Evolutionary conservation across 2,113 vertebrate species (phyloP).

Genomic region (Parotia lawesii): DNA sequence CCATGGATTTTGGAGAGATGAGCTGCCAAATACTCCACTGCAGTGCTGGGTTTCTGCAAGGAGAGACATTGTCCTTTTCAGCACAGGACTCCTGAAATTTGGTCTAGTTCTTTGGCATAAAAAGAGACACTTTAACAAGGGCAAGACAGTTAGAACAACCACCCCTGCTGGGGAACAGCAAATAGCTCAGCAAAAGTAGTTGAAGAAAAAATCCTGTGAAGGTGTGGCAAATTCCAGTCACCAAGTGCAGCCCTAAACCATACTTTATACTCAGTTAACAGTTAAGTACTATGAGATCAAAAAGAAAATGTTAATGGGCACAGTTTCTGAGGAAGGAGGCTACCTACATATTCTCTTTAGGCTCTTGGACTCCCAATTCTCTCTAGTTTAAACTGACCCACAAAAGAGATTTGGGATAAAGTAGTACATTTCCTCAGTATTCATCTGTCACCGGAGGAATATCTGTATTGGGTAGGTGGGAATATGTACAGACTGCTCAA

Average conservation of each 20-base stretch:
- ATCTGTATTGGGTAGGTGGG: background rate
- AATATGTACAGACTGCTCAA: background rate
- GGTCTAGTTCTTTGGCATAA: background rate
- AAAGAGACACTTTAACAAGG: background rate
- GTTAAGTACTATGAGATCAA: background rate
- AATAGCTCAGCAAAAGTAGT: background rate
- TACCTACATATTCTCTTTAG: background rate
- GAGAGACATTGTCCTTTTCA: constrained; percentile 15
- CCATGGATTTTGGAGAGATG: constrained; percentile 97
- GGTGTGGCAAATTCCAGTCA: background rate
- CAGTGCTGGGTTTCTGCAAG: constrained; percentile 92
- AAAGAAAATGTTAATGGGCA: background rate
- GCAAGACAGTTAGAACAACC: background rate
- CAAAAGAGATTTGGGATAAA: background rate
- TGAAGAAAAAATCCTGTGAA: background rate
- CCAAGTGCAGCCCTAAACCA: background rate
- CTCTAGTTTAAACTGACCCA: background rate
- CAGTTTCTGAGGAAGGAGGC: background rate
- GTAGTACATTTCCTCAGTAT: background rate
- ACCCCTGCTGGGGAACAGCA: background rate
- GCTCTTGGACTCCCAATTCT: background rate
- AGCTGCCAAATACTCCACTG: constrained; percentile 92
- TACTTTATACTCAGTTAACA: background rate
- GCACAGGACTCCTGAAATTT: background rate
- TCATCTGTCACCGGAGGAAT: background rate